Base-by-base conservation (phyloP, 2,797 vertebrate genomes). In the Enteromius unitaeniatus region DNA sequence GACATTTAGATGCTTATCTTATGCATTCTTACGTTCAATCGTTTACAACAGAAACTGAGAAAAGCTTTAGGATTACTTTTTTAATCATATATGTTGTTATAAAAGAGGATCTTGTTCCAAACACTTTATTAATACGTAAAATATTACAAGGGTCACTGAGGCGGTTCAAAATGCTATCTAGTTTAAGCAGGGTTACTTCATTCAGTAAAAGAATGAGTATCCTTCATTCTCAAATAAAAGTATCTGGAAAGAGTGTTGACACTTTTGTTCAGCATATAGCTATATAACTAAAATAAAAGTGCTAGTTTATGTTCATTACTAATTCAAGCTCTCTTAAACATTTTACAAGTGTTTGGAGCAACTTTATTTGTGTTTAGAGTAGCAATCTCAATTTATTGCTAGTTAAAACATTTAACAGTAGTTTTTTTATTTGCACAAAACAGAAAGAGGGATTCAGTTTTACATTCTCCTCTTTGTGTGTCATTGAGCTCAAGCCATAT, bases 121-220 rank as follows among this genome's bases (percentile, higher is more conserved):
- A 68, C 55, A 62, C 21, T 51, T 10, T 67, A 53, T 64, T 3
- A 78, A 37, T 4, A 60, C 74, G 23, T 40, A 80, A 81, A 42
- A 78, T 15, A 62, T 23, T 51, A 45, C 4, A 14, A 40, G 5
- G 9, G 47, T 49, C 58, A 51, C 1, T 8, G 62, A 76, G 34
- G 40, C 47, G 19, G 60, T 70, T 77, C n/a, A 69, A 82, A 79
- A 82, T 31, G 3, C 45, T 15, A 4, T 81, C 31, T 73, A 15
- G 31, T 45, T 82, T 73, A 76, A 40, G 53, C 26, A 31, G 58
- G 76, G 79, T 69, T 76, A 64, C 58, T 64, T 31, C n/a, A 62
- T 60, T 49, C 45, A 55, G 45, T 40, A 11, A 51, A 73, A 21
- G 8, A 31, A 49, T 19, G 23, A 72, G 10, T 34, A 40, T 60